Base-by-base conservation (phyloP, 2,113 vertebrate species). In the Chaenocephalus aceratus region DNA sequence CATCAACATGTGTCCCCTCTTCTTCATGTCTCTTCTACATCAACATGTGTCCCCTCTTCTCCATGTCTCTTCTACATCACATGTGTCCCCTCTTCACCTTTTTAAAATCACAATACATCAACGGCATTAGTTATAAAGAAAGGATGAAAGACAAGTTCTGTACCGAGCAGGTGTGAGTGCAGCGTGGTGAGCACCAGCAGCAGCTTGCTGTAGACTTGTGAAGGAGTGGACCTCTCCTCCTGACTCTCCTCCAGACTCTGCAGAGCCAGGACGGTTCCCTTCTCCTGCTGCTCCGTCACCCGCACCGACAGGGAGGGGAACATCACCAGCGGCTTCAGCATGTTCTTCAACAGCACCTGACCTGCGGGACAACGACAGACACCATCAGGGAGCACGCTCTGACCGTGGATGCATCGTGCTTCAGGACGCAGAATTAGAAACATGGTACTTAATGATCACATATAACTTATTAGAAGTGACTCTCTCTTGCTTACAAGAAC, bases 201-300 rank as follows among this genome's bases (percentile, higher is more conserved):
- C 73, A 99, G 93, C 90, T 97, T 97, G 58, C 67, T 74, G 89
- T 97, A 99, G 82, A 97, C 80, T 41, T 97, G 95, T 36, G 94
- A 76, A 1, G 98, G 98, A 21, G 94, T 89, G 1, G 94, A 92
- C 60, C 94, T 93, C 10, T 96, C 95, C 57, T 90, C 72, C 0
- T 70, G 48, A 34, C 89, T 91, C 64, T 91, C 86, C 72, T 92
- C 15, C 74, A 82, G 18, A 6, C 91, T 88, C 58, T 95, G 92
- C 30, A 99, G 93, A 15, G 86, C 88, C 48, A 99, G 70, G 36
- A 93, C 18, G 56, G 93, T 90, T 4, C 80, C 85, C 5, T 95
- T 91, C 0, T 91, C 77, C 44, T 93, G 93, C 1, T 95, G 94
- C 88, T 97, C 96, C 3, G 84, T 68, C 45, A 95, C 80, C 0